phyloP scores from a whole-genome alignment of 2,113 vertebrate species.

The Dasyprocta punctata region DNA sequence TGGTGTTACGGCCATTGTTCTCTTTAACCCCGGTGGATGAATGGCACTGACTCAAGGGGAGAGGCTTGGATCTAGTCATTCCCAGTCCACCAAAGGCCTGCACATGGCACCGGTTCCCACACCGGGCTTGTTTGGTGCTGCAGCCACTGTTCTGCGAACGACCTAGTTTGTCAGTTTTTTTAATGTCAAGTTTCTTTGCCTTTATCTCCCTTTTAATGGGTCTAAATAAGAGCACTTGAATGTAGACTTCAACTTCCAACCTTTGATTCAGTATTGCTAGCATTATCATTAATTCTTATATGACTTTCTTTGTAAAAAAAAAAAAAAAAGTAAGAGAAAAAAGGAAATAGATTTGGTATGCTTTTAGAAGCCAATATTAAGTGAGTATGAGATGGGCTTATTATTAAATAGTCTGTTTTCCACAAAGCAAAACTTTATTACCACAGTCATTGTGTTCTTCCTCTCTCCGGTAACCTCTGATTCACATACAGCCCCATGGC shows the following conservation, averaged over 20 bases:
- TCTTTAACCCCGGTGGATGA: no score
- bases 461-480: not conserved
- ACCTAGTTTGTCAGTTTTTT: no score
- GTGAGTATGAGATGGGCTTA: not conserved
- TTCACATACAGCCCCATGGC: accelerated
- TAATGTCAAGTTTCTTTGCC: not conserved
- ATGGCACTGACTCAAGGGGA: no score
- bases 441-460: not conserved
- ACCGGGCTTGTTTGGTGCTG: no score
- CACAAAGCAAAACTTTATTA: no score
- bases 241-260: not conserved
- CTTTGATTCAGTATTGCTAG: not conserved
- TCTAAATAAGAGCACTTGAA: not conserved
- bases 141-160: no score
- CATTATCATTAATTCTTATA: not conserved
- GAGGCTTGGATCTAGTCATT: no score
- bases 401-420: not conserved
- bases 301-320: not conserved
- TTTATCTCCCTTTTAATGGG: not conserved
- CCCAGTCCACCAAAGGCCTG: no score
- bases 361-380: not conserved
- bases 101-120: no score
- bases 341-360: not conserved
- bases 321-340: not conserved
- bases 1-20: no score